Percentiles rank a stretch among this genome's conserved stretches.
Conservation (phyloP, 2,888 invertebrate genomes). For the Aphelenchoides bicaudatus region DNA sequence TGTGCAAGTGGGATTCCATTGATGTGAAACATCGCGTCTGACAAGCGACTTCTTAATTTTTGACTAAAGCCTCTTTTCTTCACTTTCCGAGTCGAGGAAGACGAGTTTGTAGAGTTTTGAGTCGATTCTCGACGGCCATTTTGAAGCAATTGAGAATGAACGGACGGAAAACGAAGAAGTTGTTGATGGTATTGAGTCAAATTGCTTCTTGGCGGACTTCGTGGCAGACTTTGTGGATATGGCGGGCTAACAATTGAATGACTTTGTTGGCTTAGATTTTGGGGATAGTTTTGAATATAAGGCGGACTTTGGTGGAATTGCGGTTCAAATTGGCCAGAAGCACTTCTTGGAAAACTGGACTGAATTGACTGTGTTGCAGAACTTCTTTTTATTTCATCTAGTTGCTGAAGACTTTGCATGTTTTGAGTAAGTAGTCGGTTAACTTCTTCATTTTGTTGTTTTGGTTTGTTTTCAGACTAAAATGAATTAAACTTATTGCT, state of each 20-base stretch:
- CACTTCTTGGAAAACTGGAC: no score
- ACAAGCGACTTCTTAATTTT: neutral
- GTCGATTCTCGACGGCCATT: neutral
- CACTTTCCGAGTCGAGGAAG: neutral
- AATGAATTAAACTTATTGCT: no score
- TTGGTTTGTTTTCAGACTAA: no score
- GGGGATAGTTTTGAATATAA: no score
- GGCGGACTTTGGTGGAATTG: neutral
- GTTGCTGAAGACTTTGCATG: no score
- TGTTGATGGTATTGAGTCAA: neutral
- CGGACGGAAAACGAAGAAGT: neutral
- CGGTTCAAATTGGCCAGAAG: no score
- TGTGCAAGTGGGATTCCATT: conserved; percentile 7
- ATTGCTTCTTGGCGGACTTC: neutral
- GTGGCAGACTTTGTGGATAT: neutral
- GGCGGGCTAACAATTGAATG: neutral
- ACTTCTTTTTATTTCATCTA: no score
- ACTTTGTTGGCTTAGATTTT: no score
- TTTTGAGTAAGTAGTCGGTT: no score
- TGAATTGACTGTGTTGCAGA: no score
- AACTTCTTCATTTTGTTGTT: no score
- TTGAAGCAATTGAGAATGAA: neutral
- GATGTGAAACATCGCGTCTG: conserved; percentile 7
- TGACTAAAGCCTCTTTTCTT: neutral
- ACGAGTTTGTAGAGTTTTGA: conserved; percentile 2